Conservation (phyloP, 2,888 invertebrate genomes). For the Cephalotes varians region DNA sequence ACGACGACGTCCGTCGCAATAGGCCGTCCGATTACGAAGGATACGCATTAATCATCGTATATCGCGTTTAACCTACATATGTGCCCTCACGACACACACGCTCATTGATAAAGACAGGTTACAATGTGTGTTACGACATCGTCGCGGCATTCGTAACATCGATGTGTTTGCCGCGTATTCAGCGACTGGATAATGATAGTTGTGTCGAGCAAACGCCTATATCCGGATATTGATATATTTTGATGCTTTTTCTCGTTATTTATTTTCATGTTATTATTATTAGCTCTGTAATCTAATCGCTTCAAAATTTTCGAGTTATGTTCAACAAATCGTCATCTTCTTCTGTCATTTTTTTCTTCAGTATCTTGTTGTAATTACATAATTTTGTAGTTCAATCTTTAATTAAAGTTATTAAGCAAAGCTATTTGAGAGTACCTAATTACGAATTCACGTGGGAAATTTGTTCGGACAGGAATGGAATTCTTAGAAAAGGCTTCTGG, state of each 20-base stretch:
- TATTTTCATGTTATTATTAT: background rate
- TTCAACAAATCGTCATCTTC: background rate
- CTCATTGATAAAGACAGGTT: conserved; percentile 49
- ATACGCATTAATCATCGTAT: conserved; percentile 47
- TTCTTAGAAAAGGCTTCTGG: background rate
- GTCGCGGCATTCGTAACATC: conserved; percentile 23
- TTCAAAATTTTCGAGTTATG: background rate
- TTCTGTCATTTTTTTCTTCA: background rate
- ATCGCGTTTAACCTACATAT: conserved; percentile 44
- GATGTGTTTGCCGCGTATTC: background rate
- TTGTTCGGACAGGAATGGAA: background rate
- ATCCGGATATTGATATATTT: conserved; percentile 14
- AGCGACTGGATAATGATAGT: conserved; percentile 30
- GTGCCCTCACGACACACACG: conserved; percentile 23
- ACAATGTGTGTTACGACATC: conserved; percentile 48
- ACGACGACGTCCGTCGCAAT: conserved; percentile 27
- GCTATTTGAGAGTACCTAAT: background rate
- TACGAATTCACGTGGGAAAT: background rate
- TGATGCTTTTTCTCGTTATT: too few species aligned
- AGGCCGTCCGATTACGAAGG: conserved; percentile 42
- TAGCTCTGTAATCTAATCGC: background rate
- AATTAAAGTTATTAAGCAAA: background rate
- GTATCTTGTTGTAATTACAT: background rate
- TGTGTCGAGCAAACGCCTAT: conserved; percentile 5
- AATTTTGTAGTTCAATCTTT: background rate